phyloP scores from a whole-genome alignment of 2,888 invertebrate genomes.

The Dugesia japonica region DNA sequence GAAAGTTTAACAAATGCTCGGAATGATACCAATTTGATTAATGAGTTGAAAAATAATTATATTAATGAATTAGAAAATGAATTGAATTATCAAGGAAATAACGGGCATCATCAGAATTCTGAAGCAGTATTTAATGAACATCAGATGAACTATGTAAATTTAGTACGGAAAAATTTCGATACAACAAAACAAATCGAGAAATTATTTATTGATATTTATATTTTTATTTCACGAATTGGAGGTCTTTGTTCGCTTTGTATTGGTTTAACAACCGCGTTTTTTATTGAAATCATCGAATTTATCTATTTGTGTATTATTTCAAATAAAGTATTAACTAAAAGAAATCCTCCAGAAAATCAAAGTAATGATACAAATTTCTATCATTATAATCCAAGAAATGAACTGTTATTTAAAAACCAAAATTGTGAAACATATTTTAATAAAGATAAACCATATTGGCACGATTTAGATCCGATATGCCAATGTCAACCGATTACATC shows the following conservation, averaged over 20 bases:
- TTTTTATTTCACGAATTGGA: slow-evolving; percentile 32
- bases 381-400: not conserved
- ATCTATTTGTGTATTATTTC: slow-evolving; percentile 10
- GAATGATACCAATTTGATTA: not conserved
- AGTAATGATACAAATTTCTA: not conserved
- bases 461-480: not conserved
- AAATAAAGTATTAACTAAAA: not conserved
- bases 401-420: not conserved
- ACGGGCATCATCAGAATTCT: not conserved
- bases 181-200: slow-evolving; percentile 27
- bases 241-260: slow-evolving; percentile 34
- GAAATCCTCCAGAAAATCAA: not conserved
- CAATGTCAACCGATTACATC: slow-evolving; percentile 3
- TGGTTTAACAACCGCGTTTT: slow-evolving; percentile 31
- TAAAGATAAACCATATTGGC: not conserved
- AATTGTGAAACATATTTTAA: not conserved
- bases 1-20: not conserved
- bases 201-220: slow-evolving; percentile 30
- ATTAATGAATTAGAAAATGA: not conserved
- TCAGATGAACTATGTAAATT: slow-evolving; percentile 27
- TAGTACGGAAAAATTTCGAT: slow-evolving; percentile 29
- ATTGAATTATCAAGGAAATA: not conserved
- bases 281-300: slow-evolving; percentile 34
- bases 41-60: not conserved
- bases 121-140: slow-evolving; percentile 2